These are phyloP conservation scores for Chascanopsetta lugubris DNA, from an alignment of 2,113 vertebrate genomes.

Conservation along the genomic window DNA sequence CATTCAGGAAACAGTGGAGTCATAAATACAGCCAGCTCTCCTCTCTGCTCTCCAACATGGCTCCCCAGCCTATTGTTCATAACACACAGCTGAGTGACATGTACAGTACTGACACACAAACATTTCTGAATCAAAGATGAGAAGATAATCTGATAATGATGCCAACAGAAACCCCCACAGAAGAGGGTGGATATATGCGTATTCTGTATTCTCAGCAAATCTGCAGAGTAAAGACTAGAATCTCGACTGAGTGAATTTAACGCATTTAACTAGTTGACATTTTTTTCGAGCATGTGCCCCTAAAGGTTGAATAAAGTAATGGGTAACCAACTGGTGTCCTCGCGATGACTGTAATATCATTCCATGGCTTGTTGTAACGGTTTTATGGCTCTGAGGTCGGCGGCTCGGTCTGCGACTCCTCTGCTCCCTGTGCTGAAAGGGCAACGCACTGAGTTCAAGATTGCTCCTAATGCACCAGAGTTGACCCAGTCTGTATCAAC, in stretches of 20 bases:
- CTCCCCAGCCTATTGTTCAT: slow-evolving; percentile 55
- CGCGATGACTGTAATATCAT: neutral
- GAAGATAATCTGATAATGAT: neutral
- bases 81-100: slow-evolving; percentile 40
- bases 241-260: neutral
- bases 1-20: slow-evolving; percentile 64
- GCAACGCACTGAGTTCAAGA: no score
- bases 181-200: no score
- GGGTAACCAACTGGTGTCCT: neutral
- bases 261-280: no score
- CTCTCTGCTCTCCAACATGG: slow-evolving; percentile 48
- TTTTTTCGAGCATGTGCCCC: no score
- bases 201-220: neutral
- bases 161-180: no score
- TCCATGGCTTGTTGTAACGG: no score
- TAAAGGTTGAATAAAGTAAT: neutral
- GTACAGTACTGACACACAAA: slow-evolving; percentile 4
- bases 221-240: neutral
- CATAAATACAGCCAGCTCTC: slow-evolving; percentile 62
- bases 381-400: no score
- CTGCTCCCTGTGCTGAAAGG: no score
- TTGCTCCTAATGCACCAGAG: no score
- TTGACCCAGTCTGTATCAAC: no score
- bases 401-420: no score
- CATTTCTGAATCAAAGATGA: no score